phyloP scores from a whole-genome alignment of 2,797 vertebrate genomes.

The Sebastes paucispinis region DNA sequence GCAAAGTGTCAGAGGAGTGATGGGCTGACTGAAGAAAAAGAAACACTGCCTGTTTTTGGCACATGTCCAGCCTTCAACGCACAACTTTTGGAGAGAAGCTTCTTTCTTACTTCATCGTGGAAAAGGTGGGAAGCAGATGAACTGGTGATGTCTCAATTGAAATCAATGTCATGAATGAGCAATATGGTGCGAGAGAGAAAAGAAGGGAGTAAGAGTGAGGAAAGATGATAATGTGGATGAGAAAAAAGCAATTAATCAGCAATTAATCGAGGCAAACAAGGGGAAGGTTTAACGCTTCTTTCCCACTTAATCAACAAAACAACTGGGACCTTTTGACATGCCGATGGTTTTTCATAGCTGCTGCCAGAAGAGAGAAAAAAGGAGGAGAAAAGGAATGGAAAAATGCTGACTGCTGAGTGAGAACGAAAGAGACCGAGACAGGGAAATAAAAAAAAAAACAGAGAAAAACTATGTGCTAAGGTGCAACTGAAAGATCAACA shows the following conservation, averaged over 20 bases:
- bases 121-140: background rate
- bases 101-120: background rate
- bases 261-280: background rate
- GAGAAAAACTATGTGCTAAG: background rate
- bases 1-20: conserved; percentile 67
- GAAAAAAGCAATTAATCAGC: conserved; percentile 21
- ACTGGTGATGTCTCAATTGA: background rate
- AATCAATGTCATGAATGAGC: conserved; percentile 8
- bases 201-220: background rate
- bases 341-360: background rate
- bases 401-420: background rate
- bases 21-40: conserved; percentile 3
- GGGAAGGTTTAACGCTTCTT: conserved; percentile 1
- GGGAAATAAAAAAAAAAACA: background rate
- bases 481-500: conserved; percentile 24
- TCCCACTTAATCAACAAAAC: conserved; percentile 17
- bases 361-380: background rate
- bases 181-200: background rate
- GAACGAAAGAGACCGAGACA: background rate
- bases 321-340: background rate
- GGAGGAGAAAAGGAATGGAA: background rate
- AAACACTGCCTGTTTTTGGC: conserved; percentile 29
- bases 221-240: background rate
- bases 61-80: conserved; percentile 21
- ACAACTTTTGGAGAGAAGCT: conserved; percentile 30